Evolutionary conservation across 2,888 invertebrate genomes (phyloP).

Genomic region (Nemotelus pantherinus): DNA sequence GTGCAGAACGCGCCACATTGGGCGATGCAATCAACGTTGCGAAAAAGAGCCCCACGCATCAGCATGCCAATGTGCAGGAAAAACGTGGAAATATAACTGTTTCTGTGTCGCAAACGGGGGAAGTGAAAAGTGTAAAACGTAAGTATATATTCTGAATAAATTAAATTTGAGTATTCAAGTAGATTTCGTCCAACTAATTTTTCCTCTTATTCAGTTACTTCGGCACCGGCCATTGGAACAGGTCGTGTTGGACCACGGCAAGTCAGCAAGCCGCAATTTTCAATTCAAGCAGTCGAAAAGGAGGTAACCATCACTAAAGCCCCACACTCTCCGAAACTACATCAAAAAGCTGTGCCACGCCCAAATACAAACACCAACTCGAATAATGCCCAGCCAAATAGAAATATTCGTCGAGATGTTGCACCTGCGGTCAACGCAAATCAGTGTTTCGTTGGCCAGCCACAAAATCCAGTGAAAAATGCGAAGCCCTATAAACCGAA

Average conservation of each 20-base stretch:
- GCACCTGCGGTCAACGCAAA: slow-evolving; percentile 4
- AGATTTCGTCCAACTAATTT: background rate
- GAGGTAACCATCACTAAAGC: slow-evolving; percentile 31
- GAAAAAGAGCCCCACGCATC: slow-evolving; percentile 46
- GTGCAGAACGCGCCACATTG: slow-evolving; percentile 42
- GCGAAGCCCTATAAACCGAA: slow-evolving; percentile 17
- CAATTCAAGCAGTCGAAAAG: slow-evolving; percentile 49
- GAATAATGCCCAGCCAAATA: slow-evolving; percentile 4
- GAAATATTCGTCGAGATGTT: slow-evolving; percentile 20
- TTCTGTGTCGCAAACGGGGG: slow-evolving; percentile 52
- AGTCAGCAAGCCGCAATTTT: slow-evolving; percentile 52
- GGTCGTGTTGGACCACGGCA: slow-evolving; percentile 65
- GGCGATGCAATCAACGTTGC: slow-evolving; percentile 40
- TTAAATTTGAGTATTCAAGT: background rate
- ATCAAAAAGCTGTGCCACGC: slow-evolving; percentile 16
- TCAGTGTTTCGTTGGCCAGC: background rate
- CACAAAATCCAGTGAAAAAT: slow-evolving; percentile 10
- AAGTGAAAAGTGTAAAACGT: slow-evolving; percentile 54
- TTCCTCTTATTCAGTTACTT: slow-evolving; percentile 57
- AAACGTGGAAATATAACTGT: slow-evolving; percentile 52
- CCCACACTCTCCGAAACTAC: slow-evolving; percentile 34
- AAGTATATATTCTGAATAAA: slow-evolving; percentile 37
- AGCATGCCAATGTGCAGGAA: slow-evolving; percentile 44
- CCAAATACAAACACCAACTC: slow-evolving; percentile 14
- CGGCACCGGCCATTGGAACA: slow-evolving; percentile 62